A percentile compares a stretch with the other conserved stretches of the same genome.
Evolutionary conservation across 2,797 vertebrate species (phyloP).

Genomic region (Pelochelys cantorii): DNA sequence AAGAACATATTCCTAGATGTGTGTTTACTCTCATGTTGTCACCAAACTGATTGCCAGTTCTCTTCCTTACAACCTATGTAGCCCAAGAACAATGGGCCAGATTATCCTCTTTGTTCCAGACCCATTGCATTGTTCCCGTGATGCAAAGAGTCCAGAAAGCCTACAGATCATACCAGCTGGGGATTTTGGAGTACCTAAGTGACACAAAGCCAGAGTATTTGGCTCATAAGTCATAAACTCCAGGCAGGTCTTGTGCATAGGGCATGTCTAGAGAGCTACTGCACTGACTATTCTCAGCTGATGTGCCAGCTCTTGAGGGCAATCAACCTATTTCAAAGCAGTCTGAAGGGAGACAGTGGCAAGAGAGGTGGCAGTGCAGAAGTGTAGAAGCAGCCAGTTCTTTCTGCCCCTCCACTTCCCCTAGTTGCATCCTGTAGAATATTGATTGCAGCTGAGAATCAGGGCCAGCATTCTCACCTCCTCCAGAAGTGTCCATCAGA

Average conservation of each 20-base stretch:
- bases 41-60: background rate
- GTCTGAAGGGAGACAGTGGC: background rate
- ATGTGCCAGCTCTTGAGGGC: background rate
- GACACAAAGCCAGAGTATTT: background rate
- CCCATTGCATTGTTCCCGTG: background rate
- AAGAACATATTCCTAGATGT: background rate
- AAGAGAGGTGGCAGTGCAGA: background rate
- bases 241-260: background rate
- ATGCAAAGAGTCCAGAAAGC: background rate
- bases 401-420: background rate
- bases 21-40: background rate
- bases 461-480: background rate
- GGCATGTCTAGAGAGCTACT: background rate
- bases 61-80: background rate
- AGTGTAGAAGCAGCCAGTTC: background rate
- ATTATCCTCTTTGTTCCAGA: background rate
- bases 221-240: background rate
- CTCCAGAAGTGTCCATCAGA: background rate
- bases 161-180: background rate
- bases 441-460: background rate
- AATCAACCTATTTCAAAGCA: background rate
- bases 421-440: background rate
- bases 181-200: background rate
- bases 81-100: background rate
- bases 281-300: background rate